A percentile compares a stretch with the other conserved stretches of the same genome.
Evolutionary conservation across 1,140 invertebrate genomes (phyloP).

Genomic region (Lordiphosa stackelbergi): DNA sequence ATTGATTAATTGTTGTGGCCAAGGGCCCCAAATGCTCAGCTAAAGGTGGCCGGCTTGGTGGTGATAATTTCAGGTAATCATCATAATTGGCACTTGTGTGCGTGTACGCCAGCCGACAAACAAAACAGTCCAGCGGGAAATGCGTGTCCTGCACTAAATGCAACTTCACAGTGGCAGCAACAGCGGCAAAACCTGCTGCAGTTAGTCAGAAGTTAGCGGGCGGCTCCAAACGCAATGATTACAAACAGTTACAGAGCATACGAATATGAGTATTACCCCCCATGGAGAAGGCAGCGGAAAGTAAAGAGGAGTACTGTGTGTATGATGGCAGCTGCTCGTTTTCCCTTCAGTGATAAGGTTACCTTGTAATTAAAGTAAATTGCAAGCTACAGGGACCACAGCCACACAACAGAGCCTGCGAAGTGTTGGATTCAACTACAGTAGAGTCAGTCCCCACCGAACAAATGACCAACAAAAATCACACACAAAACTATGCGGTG

Average conservation of each 20-base stretch:
- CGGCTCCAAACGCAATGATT: no score
- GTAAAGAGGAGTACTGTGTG: neutral
- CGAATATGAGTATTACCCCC: neutral
- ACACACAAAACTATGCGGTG: slow-evolving; percentile 43
- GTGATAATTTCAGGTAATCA: slow-evolving; percentile 57
- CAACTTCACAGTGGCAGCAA: slow-evolving; percentile 3
- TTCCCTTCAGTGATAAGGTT: slow-evolving; percentile 55
- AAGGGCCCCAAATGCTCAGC: neutral
- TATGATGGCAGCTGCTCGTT: slow-evolving; percentile 49
- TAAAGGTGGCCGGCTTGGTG: neutral
- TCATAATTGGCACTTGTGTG: slow-evolving; percentile 57
- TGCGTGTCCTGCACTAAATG: slow-evolving; percentile 12
- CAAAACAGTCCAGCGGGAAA: slow-evolving; percentile 16
- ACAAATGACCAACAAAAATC: slow-evolving; percentile 40
- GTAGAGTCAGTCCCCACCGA: no score
- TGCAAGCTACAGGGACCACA: slow-evolving; percentile 36
- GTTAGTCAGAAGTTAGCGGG: no score
- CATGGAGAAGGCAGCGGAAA: neutral
- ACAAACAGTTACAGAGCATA: no score
- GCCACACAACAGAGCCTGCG: slow-evolving; percentile 14
- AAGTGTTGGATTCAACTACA: neutral
- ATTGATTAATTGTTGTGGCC: slow-evolving; percentile 47
- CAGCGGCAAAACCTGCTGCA: slow-evolving; percentile 1
- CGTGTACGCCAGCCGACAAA: slow-evolving; percentile 14
- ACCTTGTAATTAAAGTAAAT: slow-evolving; percentile 74